Evolutionary conservation across 2,797 vertebrate species (phyloP).

Genomic region (Ambastaia sidthimunki): DNA sequence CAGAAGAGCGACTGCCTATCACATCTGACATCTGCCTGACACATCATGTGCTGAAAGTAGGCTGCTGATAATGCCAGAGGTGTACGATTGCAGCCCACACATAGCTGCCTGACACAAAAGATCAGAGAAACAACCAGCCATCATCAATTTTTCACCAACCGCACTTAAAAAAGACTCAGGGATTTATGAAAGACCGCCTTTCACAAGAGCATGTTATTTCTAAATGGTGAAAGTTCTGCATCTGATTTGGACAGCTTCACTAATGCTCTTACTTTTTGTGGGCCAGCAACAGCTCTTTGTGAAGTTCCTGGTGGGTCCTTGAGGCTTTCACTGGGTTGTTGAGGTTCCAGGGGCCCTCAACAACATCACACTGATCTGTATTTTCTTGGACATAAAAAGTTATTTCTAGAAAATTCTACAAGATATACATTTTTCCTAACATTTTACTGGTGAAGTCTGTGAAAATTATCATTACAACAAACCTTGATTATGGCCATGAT

Average conservation of each 20-base stretch:
- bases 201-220: background rate
- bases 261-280: constrained; percentile 74
- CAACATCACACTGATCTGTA: constrained; percentile 51
- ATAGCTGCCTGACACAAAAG: constrained; percentile 60
- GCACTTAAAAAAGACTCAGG: constrained; percentile 33
- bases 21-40: constrained; percentile 31
- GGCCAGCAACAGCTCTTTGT: constrained; percentile 77
- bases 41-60: constrained; percentile 32
- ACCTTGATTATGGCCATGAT: constrained; percentile 64
- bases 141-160: constrained; percentile 72
- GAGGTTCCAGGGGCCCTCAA: constrained; percentile 55
- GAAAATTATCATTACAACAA: constrained; percentile 37
- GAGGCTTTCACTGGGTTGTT: constrained; percentile 63
- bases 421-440: background rate
- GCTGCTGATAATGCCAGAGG: constrained; percentile 52
- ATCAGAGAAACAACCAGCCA: constrained; percentile 55
- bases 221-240: constrained; percentile 34
- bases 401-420: constrained; percentile 32
- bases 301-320: constrained; percentile 78
- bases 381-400: constrained; percentile 63
- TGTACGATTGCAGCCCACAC: constrained; percentile 71
- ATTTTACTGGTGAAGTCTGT: constrained; percentile 17
- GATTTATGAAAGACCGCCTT: constrained; percentile 42
- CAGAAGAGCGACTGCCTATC: constrained; percentile 29
- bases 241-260: background rate